Conservation (phyloP, 1,140 invertebrate species). For the Brachionus plicatilis region DNA sequence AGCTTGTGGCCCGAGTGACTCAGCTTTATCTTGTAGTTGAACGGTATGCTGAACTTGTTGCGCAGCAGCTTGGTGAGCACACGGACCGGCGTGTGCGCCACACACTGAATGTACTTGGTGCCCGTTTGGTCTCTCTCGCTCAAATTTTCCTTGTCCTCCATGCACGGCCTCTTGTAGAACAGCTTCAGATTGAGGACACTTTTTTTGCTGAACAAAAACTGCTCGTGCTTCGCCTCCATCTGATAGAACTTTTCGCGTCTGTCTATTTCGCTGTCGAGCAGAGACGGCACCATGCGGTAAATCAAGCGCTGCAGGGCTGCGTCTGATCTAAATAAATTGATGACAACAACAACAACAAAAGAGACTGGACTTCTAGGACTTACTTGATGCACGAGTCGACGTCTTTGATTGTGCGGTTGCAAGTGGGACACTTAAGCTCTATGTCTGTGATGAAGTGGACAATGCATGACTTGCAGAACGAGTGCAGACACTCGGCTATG, state of each 20-base stretch:
- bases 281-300: not conserved
- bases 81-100: not conserved
- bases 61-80: not conserved
- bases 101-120: conserved; percentile 13
- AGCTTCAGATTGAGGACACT: not conserved
- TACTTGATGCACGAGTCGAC: conserved; percentile 3
- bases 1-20: not conserved
- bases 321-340: not conserved
- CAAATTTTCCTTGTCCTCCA: not conserved
- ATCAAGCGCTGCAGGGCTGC: conserved; percentile 16
- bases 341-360: not conserved
- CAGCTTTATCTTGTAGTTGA: conserved; percentile 10
- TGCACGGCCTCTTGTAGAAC: not conserved
- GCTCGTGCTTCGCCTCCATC: not conserved
- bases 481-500: conserved; percentile 59
- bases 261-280: conserved; percentile 13
- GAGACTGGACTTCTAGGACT: not conserved
- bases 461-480: conserved; percentile 54
- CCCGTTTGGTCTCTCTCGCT: not conserved
- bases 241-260: conserved; percentile 20
- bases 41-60: conserved; percentile 21
- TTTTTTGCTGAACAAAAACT: not conserved
- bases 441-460: conserved; percentile 6
- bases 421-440: not conserved
- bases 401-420: not conserved